phyloP scores from a whole-genome alignment of 2,888 invertebrate species.

The Cosmorhoe ocellata region DNA sequence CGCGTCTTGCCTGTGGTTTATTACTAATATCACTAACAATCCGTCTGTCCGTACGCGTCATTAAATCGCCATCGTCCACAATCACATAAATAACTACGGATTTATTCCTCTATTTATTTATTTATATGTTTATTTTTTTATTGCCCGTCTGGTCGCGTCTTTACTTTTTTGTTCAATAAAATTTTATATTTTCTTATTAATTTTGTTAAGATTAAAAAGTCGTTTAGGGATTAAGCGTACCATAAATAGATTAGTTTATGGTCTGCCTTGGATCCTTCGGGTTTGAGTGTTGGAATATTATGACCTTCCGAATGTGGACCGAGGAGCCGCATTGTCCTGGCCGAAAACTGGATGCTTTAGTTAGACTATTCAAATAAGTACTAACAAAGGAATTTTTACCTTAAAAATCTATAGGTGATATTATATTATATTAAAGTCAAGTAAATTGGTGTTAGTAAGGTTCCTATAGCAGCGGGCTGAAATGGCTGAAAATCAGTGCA shows the following conservation, averaged over 20 bases:
- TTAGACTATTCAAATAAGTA: too few species aligned
- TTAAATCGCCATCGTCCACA: conserved; percentile 62
- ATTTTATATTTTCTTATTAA: conserved; percentile 38
- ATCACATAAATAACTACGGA: conserved; percentile 65
- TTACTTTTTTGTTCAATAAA: conserved; percentile 38
- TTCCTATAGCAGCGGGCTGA: too few species aligned
- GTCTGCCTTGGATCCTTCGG: conserved; percentile 1
- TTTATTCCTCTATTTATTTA: conserved; percentile 64
- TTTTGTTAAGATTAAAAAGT: conserved; percentile 38
- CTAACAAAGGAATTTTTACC: too few species aligned
- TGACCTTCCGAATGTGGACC: too few species aligned
- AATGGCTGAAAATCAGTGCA: too few species aligned
- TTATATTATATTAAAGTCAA: too few species aligned
- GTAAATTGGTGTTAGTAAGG: too few species aligned
- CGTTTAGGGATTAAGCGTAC: conserved; percentile 34
- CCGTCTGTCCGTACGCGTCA: conserved; percentile 55
- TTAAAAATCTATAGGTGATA: too few species aligned
- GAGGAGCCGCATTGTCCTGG: too few species aligned
- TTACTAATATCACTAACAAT: conserved; percentile 56
- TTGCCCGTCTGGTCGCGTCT: conserved; percentile 37
- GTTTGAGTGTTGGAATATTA: neutral
- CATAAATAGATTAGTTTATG: conserved; percentile 33
- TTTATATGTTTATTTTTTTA: conserved; percentile 59
- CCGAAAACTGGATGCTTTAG: too few species aligned
- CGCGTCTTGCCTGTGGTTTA: conserved; percentile 33